Conservation (phyloP, 2,797 vertebrate species). For the Zonotrichia albicollis region DNA sequence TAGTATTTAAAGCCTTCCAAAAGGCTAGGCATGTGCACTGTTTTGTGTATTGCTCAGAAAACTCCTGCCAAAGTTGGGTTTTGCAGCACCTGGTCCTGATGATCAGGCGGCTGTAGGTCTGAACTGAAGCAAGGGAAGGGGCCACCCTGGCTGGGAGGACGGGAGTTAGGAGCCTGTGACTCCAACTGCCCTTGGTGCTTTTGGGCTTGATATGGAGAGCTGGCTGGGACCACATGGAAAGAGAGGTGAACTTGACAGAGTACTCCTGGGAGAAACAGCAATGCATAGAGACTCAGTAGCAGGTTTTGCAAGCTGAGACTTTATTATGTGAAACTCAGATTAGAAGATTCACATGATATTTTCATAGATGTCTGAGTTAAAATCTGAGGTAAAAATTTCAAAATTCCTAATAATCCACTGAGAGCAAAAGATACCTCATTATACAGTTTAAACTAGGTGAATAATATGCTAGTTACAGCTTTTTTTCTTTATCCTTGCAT, state of each 20-base stretch:
- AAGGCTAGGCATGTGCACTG: not conserved
- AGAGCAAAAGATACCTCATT: not conserved
- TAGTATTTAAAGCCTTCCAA: not conserved
- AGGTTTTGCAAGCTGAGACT: not conserved
- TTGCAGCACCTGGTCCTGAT: not conserved
- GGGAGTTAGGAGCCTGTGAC: not conserved
- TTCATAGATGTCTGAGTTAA: not conserved
- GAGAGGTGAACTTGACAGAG: not conserved
- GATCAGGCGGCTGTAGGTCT: not conserved
- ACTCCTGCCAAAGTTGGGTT: rapidly evolving
- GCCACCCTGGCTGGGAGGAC: not conserved
- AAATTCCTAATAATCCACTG: not conserved
- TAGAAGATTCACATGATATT: not conserved
- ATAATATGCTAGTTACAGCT: not conserved
- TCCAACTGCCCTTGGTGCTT: rapidly evolving
- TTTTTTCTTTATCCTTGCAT: not conserved
- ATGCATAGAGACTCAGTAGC: not conserved
- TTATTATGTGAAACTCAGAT: not conserved
- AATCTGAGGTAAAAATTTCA: not conserved
- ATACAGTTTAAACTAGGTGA: not conserved
- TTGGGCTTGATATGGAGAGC: not conserved
- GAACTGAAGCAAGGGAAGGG: not conserved
- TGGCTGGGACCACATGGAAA: not conserved
- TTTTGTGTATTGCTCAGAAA: not conserved
- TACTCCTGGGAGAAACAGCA: not conserved